phyloP scores from a whole-genome alignment of 2,888 invertebrate genomes.

The Tethea ocularis region DNA sequence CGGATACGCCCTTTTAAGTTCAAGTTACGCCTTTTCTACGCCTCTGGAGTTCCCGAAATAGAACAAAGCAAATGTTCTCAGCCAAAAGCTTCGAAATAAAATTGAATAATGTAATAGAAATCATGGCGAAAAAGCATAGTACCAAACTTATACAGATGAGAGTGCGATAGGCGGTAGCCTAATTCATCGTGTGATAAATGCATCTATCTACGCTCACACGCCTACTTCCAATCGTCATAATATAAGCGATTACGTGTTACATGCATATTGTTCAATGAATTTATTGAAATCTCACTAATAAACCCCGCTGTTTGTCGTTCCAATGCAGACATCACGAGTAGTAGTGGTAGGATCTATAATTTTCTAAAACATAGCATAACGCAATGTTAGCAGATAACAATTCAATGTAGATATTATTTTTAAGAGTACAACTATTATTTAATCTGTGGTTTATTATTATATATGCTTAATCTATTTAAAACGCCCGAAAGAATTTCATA shows the following conservation, averaged over 20 bases:
- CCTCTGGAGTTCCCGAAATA: too few relatives aligned
- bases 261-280: not conserved
- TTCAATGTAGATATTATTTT: too few relatives aligned
- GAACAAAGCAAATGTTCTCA: too few relatives aligned
- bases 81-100: not conserved
- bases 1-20: too few relatives aligned
- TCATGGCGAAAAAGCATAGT: not conserved
- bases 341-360: not conserved
- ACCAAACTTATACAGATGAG: not conserved
- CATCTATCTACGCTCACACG: not conserved
- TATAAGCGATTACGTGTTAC: conserved; percentile 6
- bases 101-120: not conserved
- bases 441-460: too few relatives aligned
- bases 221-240: conserved; percentile 2
- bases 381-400: too few relatives aligned
- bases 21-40: too few relatives aligned
- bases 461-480: too few relatives aligned
- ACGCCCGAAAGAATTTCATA: not conserved
- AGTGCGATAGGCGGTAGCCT: not conserved
- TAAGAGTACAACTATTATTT: too few relatives aligned
- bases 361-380: too few relatives aligned
- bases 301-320: not conserved
- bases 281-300: not conserved
- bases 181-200: not conserved
- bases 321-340: not conserved